Percentiles rank a stretch among this genome's conserved stretches.
Evolutionary conservation across 2,797 vertebrate genomes (phyloP).

Genomic region (Cygnus olor): DNA sequence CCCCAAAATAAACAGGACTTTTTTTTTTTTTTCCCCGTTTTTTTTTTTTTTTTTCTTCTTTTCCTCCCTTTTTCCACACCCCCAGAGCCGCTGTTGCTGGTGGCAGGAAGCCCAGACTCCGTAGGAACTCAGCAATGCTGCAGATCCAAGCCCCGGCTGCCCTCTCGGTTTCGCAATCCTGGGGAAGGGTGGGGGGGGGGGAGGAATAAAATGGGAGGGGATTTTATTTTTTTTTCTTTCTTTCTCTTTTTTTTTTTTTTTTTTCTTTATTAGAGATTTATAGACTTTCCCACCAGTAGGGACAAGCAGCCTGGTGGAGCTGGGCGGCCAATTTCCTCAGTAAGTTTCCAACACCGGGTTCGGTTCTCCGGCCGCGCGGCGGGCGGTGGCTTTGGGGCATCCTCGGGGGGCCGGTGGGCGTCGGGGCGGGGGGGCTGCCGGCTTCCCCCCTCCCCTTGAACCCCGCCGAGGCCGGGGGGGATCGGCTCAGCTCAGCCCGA

Average conservation of each 20-base stretch:
- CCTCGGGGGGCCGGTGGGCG: no score
- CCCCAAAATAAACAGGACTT: constrained; percentile 42
- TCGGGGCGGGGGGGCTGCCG: no score
- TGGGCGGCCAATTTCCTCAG: not conserved
- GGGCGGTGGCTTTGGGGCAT: no score
- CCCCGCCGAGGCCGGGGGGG: not conserved
- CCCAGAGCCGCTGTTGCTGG: constrained; percentile 62
- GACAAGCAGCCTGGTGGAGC: constrained; percentile 25
- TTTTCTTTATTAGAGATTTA: constrained; percentile 33
- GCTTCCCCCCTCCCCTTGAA: no score
- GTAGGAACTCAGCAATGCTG: constrained; percentile 62
- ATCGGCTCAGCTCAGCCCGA: not conserved
- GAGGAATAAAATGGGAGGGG: constrained; percentile 53
- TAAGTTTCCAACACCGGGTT: constrained; percentile 20
- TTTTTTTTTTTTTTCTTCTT: not conserved
- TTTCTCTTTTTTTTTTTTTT: not conserved
- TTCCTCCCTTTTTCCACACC: constrained; percentile 51
- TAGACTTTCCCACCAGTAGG: constrained; percentile 58
- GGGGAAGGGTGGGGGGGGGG: not conserved
- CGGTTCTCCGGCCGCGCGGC: not conserved
- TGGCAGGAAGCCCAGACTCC: constrained; percentile 65
- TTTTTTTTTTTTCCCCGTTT: not conserved
- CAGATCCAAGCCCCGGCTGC: constrained; percentile 40
- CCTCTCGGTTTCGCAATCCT: constrained; percentile 57
- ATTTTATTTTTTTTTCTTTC: not conserved